Evolutionary conservation across 2,113 vertebrate species (phyloP), one percentile per base, ranked within the genome.

Genomic region (Malurus alboscapulatus): DNA sequence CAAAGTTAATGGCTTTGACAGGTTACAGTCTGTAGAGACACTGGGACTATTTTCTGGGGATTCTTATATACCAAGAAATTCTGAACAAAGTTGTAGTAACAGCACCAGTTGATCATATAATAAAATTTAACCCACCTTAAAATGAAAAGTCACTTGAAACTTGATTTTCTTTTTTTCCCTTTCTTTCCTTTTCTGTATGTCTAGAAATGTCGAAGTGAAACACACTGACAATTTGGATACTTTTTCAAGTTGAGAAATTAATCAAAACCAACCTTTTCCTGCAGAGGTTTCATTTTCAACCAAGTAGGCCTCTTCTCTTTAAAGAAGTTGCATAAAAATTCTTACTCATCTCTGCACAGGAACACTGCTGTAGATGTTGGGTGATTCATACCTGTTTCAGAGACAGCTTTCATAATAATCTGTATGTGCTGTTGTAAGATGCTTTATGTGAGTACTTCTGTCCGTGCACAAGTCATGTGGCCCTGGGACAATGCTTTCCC

Each of bases 231-330:
- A 94, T 54, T 85, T 51, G 67, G 71, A 92, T 29, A 74, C 51
- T 71, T 95, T 91, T 91, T 94, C 73, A 90, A 67, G 87, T 94
- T 71, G 72, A 93, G 85, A 95, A 96, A 96, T 94, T 94, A 90
- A 95, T 95, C 87, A 94, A 96, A 96, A 90, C 94, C 90, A 95
- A 92, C 47, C 61, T 94, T 95, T 96, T 95, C 95, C 94, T 96
- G 75, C 79, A 90, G 34, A 84, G 75, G 93, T 94, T 96, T 96
- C 94, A 88, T 94, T 94, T 95, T 96, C 92, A 93, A 38, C 92
- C 94, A 94, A 94, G 59, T 48, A 94, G 80, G 87, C 79, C 68
- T 94, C 79, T 95, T 94, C 90, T 93, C 90, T 94, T 92, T 90
- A 94, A 95, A 94, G 87, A 86, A 95, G 68, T 84, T 93, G 84